Evolutionary conservation across 2,888 invertebrate genomes (phyloP), one percentile per base, ranked within the genome.

Genomic region (Apamea crenata): DNA sequence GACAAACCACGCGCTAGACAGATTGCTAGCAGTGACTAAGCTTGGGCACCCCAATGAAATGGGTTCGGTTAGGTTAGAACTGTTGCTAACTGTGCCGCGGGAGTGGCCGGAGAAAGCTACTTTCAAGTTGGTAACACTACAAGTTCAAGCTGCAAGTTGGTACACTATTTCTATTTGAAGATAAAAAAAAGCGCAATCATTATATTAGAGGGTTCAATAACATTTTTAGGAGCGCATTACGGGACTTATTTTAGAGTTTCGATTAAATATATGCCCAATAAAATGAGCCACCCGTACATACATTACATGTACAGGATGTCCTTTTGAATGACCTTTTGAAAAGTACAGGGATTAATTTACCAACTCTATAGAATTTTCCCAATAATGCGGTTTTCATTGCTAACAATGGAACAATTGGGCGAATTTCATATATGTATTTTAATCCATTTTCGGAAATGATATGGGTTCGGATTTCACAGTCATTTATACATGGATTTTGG

Each of bases 381-480:
- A 47, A 63, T 69, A 69, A 36, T 47, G 47, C 21, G 59, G 59
- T 67, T 67, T 53, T 16, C 21, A 61, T 56, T 40, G 44, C 29
- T 44, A 63, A 56, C 18, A 63, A 50, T 47, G 36, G 68, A 56
- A 21, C 21, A 53, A 68, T 68, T 82, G 25, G 36, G n/a, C 25
- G 53, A 56, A 56, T 29, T 47, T 47, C 16, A 29, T n/a, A 63
- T 29, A 56, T 47, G 25, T 36, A 53, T 56, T 80, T 72, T 32
- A 74, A 81, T 68, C 16, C 40, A 16, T 74, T 68, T 44, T 68
- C 36, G 44, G 29, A 53, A 44, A 32, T 75, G 25, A 75, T 75
- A 47, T 10, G n/a, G 67, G 44, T 25, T 61, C 40, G 1, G 14
- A 44, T 75, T 68, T 44, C 36, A 68, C 21, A 61, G 16, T 2